phyloP scores from a whole-genome alignment of 2,113 vertebrate genomes.

The Ailurus styani region DNA sequence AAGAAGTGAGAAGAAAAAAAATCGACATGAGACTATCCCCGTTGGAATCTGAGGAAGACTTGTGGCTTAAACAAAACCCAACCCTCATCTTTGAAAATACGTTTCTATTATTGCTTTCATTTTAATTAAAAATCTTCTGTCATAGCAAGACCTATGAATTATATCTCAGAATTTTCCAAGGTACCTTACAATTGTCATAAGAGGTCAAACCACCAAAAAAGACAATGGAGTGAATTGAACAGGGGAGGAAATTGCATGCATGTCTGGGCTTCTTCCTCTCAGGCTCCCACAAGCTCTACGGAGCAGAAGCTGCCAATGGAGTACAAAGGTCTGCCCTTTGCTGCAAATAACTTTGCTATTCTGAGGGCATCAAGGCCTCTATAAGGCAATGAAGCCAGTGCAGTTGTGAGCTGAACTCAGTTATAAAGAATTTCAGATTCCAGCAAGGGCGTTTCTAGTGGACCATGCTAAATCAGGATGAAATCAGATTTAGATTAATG shows the following conservation, averaged over 20 bases:
- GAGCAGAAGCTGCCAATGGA: constrained; percentile 38
- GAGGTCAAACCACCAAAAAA: constrained; percentile 29
- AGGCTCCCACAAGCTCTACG: not conserved
- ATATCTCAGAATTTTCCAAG: constrained; percentile 31
- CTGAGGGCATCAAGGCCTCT: constrained; percentile 2
- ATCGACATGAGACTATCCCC: not conserved
- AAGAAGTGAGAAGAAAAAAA: not conserved
- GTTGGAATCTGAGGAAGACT: not conserved
- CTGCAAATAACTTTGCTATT: constrained; percentile 53
- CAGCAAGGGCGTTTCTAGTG: not conserved
- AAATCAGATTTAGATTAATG: not conserved
- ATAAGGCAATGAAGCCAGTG: not conserved
- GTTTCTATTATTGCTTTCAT: not conserved
- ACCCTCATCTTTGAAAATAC: not conserved
- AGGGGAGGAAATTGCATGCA: not conserved
- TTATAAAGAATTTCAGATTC: not conserved
- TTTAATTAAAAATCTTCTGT: constrained; percentile 20
- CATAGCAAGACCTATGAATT: not conserved
- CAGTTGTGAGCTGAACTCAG: not conserved
- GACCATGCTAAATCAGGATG: not conserved
- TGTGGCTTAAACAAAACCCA: not conserved
- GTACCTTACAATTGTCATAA: constrained; percentile 43
- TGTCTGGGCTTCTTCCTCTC: constrained; percentile 65
- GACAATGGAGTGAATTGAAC: constrained; percentile 38
- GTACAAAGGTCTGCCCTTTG: constrained; percentile 59